phyloP scores from a whole-genome alignment of 1,140 invertebrate genomes.

The Homalodisca vitripennis region DNA sequence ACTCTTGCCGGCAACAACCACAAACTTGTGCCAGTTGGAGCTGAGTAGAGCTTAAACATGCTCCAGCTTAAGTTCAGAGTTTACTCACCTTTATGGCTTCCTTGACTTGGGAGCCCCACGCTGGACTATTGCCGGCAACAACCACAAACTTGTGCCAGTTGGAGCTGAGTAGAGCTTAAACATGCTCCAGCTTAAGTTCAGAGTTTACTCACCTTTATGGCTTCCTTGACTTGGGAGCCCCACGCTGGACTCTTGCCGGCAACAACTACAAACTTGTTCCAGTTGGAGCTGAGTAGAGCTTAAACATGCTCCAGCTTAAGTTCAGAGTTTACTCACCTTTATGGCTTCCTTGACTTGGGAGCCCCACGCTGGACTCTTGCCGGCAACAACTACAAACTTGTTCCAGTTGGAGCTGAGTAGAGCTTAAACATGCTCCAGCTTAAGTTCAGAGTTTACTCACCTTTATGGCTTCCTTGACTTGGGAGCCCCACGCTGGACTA shows the following conservation, averaged over 20 bases:
- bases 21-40: conserved; percentile 71
- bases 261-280: conserved; percentile 71
- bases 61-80: no score
- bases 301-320: no score
- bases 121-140: conserved; percentile 62
- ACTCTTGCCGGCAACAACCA: conserved; percentile 65
- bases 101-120: conserved; percentile 64
- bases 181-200: no score
- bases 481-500: no score
- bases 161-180: conserved; percentile 68
- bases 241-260: conserved; percentile 64
- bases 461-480: no score
- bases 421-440: no score
- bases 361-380: conserved; percentile 61
- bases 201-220: conserved; percentile 72
- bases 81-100: conserved; percentile 71
- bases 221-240: conserved; percentile 64
- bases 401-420: conserved; percentile 70
- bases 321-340: no score
- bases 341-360: conserved; percentile 68
- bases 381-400: conserved; percentile 69
- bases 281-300: conserved; percentile 67
- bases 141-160: conserved; percentile 72
- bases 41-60: no score
- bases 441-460: no score